These are phyloP conservation scores for Cladorhizidae sp. DNA, from an alignment of 37 sponge, comb jelly and placozoan genomes.

Conservation along the genomic window DNA sequence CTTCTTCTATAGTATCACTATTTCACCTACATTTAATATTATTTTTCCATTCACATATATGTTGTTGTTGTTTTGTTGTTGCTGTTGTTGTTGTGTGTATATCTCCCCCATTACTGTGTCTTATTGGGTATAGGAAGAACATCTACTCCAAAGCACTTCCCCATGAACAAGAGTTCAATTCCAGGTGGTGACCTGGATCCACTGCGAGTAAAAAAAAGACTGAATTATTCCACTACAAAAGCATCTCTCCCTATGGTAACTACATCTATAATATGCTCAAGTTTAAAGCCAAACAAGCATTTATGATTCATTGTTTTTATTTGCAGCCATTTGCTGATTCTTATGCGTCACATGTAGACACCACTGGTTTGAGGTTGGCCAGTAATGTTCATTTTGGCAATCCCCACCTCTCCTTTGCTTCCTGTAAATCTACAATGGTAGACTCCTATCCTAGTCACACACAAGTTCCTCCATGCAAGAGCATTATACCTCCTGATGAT, in stretches of 20 bases:
- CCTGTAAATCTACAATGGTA: neutral
- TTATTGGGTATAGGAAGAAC: no score
- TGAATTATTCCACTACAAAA: slow-evolving; percentile 17
- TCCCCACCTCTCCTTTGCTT: neutral
- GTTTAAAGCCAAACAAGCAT: no score
- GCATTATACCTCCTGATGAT: neutral
- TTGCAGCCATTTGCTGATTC: neutral
- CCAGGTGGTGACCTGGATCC: slow-evolving; percentile 33
- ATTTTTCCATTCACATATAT: no score
- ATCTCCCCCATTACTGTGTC: no score
- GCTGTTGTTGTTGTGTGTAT: no score
- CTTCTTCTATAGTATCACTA: no score
- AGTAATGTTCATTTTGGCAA: neutral
- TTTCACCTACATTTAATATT: no score
- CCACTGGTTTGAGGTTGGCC: neutral
- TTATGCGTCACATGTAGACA: neutral
- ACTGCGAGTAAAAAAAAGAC: slow-evolving; percentile 24
- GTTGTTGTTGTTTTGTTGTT: no score
- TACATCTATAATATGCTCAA: no score
- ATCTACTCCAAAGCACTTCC: no score
- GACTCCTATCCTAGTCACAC: neutral
- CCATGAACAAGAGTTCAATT: slow-evolving; percentile 19
- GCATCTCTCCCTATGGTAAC: neutral
- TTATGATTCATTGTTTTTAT: neutral
- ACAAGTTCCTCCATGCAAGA: neutral